These are phyloP conservation scores for Drosophila rhopaloa DNA, from an alignment of 1,140 invertebrate species.

Conservation along the genomic window DNA sequence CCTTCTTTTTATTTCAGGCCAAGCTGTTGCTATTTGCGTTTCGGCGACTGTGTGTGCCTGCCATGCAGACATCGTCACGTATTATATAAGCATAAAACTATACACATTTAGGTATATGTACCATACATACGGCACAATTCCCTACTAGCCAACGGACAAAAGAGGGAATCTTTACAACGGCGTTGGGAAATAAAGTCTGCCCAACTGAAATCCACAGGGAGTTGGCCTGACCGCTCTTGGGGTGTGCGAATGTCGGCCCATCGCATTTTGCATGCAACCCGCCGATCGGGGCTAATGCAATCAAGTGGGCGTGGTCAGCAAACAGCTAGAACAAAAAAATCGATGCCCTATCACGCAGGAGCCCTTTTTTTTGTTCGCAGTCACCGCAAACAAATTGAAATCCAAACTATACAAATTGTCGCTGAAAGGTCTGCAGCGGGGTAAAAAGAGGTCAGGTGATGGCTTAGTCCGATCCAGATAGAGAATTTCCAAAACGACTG, in stretches of 20 bases:
- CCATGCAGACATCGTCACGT: conserved; percentile 65
- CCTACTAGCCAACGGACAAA: conserved; percentile 22
- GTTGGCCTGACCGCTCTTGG: conserved; percentile 7
- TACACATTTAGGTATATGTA: conserved; percentile 17
- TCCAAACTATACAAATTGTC: conserved; percentile 31
- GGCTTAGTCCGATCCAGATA: not conserved
- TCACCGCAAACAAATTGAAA: conserved; percentile 50
- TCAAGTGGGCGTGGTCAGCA: conserved; percentile 64
- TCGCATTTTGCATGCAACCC: conserved; percentile 36
- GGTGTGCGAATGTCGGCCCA: not conserved
- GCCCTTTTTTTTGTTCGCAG: conserved; percentile 1
- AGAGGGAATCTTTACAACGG: conserved; percentile 42
- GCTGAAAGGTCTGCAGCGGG: conserved; percentile 8
- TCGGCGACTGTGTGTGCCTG: conserved; percentile 33
- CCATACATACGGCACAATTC: not conserved
- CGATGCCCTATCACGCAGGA: conserved; percentile 45
- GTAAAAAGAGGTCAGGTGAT: not conserved
- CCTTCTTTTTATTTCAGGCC: conserved; percentile 48
- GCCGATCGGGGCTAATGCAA: conserved; percentile 53
- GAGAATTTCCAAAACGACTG: not conserved
- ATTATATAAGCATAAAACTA: conserved; percentile 49
- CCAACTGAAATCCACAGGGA: conserved; percentile 34
- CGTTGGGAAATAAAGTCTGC: conserved; percentile 34
- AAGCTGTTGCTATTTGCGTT: conserved; percentile 64
- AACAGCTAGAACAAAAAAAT: conserved; percentile 23